Conservation (phyloP, 2,888 invertebrate genomes). For the Epistrophe grossulariae region DNA sequence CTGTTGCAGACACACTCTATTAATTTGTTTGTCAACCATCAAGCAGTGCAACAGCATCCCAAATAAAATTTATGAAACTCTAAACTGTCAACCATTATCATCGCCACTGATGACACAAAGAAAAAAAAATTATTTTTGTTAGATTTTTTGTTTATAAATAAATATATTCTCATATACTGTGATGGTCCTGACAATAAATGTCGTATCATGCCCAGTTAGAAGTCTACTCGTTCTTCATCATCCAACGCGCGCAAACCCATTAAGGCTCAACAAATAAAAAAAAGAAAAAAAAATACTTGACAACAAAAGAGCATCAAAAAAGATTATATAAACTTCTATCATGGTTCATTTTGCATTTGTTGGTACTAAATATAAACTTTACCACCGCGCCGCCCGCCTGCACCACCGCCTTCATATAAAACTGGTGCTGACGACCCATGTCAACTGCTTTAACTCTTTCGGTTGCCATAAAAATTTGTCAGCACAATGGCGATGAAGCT, state of each 20-base stretch:
- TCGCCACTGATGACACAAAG: slow-evolving; percentile 1
- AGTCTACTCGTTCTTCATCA: not conserved
- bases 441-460: slow-evolving; percentile 61
- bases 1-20: slow-evolving; percentile 15
- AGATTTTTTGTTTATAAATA: slow-evolving; percentile 15
- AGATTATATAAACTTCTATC: slow-evolving; percentile 37
- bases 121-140: slow-evolving; percentile 3
- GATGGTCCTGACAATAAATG: slow-evolving; percentile 38
- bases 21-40: slow-evolving; percentile 19
- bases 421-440: slow-evolving; percentile 45
- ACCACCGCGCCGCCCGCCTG: not conserved
- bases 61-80: slow-evolving; percentile 20
- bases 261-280: slow-evolving; percentile 31
- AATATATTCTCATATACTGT: slow-evolving; percentile 6
- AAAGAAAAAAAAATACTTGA: slow-evolving; percentile 32
- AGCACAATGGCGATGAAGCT: slow-evolving; percentile 37
- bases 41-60: slow-evolving; percentile 21
- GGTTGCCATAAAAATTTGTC: slow-evolving; percentile 55
- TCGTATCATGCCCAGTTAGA: slow-evolving; percentile 34
- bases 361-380: slow-evolving; percentile 1
- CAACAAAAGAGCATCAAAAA: slow-evolving; percentile 29
- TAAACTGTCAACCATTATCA: slow-evolving; percentile 56
- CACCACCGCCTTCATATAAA: not conserved
- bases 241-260: slow-evolving; percentile 23
- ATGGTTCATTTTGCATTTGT: slow-evolving; percentile 35